Conservation (phyloP, 2,113 vertebrate genomes). For the Elanoides forficatus region DNA sequence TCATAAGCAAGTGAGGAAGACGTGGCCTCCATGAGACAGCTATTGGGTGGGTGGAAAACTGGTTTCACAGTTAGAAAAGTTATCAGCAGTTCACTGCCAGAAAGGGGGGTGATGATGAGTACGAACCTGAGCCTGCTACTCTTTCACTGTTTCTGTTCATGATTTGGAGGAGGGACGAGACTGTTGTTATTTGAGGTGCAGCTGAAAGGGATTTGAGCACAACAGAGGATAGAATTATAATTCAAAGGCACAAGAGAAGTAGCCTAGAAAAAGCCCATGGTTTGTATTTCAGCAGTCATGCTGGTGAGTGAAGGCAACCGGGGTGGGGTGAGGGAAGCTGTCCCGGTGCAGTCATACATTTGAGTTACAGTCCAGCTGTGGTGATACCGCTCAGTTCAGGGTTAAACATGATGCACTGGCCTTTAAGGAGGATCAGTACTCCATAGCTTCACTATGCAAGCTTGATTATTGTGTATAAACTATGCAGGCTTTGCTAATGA, state of each 20-base stretch:
- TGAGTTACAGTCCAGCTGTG: no score
- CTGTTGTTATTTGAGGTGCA: neutral
- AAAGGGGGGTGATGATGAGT: neutral
- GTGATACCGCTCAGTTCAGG: no score
- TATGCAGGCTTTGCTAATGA: no score
- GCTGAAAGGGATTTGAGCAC: neutral
- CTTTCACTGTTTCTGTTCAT: neutral
- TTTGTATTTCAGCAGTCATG: neutral
- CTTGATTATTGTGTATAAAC: no score
- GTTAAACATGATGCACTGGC: no score
- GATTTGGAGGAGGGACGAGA: accelerated
- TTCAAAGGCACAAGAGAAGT: neutral
- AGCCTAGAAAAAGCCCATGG: neutral
- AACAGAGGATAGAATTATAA: neutral
- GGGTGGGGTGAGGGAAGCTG: accelerated
- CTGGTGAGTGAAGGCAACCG: neutral
- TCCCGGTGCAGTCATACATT: accelerated
- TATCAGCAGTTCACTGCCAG: neutral
- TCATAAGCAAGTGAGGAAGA: neutral
- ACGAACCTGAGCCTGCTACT: neutral
- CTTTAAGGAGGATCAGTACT: no score
- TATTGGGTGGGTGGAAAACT: neutral
- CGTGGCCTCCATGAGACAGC: neutral
- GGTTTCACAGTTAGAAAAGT: neutral
- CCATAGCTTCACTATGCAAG: no score